Percentiles rank a stretch among this genome's conserved stretches.
Evolutionary conservation across 1,140 invertebrate genomes (phyloP).

Genomic region (Aphelinus atriplicis): DNA sequence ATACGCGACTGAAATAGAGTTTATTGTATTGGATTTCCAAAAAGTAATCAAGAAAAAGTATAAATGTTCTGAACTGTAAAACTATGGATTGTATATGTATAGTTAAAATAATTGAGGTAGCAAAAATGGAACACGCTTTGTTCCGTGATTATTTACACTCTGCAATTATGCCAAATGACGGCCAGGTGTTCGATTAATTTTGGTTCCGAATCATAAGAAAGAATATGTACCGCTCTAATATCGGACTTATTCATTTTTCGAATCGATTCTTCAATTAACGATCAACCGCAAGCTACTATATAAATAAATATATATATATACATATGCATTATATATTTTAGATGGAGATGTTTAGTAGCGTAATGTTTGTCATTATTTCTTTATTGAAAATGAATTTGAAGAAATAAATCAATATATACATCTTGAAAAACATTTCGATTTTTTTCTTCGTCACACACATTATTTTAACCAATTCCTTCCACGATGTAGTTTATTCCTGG

Average conservation of each 20-base stretch:
- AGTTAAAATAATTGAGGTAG: conserved; percentile 39
- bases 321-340: conserved; percentile 17
- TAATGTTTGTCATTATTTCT: conserved; percentile 30
- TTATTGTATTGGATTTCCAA: conserved; percentile 31
- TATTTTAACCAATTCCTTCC: too few relatives aligned
- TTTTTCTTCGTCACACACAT: too few relatives aligned
- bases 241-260: too few relatives aligned
- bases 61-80: conserved; percentile 24
- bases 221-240: too few relatives aligned
- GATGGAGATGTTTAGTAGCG: conserved; percentile 27
- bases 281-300: not conserved
- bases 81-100: conserved; percentile 36
- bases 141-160: conserved; percentile 25
- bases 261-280: too few relatives aligned
- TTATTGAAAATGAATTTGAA: conserved; percentile 22
- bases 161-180: conserved; percentile 35
- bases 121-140: conserved; percentile 41
- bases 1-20: conserved; percentile 33
- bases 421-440: not conserved
- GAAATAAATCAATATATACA: conserved; percentile 15
- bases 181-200: conserved; percentile 32
- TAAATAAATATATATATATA: not conserved
- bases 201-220: too few relatives aligned
- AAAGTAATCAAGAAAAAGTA: conserved; percentile 29
- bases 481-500: too few relatives aligned